A percentile compares a stretch with the other conserved stretches of the same genome.
Conservation (phyloP, 1,140 invertebrate genomes). For the Drosophila grimshawi region DNA sequence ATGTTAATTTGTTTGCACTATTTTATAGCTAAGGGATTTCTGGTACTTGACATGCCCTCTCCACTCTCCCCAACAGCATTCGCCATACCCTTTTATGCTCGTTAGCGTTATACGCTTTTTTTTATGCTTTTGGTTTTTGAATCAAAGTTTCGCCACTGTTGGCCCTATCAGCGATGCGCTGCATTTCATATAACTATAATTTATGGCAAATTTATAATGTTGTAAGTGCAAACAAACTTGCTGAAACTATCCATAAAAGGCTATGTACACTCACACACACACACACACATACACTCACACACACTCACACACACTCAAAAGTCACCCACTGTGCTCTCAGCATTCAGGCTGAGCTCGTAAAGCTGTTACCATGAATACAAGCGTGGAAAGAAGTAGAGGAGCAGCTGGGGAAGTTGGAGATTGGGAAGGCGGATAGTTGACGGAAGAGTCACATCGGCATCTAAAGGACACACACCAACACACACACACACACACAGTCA, state of each 20-base stretch:
- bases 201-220: constrained; percentile 78
- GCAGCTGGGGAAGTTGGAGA: no score
- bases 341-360: constrained; percentile 65
- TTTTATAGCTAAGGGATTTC: no score
- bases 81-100: neutral
- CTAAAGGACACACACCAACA: constrained; percentile 29
- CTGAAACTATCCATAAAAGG: constrained; percentile 76
- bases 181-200: constrained; percentile 71
- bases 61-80: no score
- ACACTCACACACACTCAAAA: neutral
- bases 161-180: constrained; percentile 48
- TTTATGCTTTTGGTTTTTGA: constrained; percentile 20
- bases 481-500: constrained; percentile 8
- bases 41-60: neutral
- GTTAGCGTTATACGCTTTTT: constrained; percentile 9
- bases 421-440: constrained; percentile 27
- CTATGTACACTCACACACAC: constrained; percentile 26
- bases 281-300: constrained; percentile 6
- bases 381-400: constrained; percentile 3
- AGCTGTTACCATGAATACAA: constrained; percentile 58
- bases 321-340: constrained; percentile 46
- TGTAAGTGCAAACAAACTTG: constrained; percentile 80
- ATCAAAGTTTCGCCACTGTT: constrained; percentile 40
- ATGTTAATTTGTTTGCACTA: no score
- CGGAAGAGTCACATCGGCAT: constrained; percentile 38